Base-by-base conservation (phyloP, 1,140 invertebrate species). In the Augochlora pura region DNA sequence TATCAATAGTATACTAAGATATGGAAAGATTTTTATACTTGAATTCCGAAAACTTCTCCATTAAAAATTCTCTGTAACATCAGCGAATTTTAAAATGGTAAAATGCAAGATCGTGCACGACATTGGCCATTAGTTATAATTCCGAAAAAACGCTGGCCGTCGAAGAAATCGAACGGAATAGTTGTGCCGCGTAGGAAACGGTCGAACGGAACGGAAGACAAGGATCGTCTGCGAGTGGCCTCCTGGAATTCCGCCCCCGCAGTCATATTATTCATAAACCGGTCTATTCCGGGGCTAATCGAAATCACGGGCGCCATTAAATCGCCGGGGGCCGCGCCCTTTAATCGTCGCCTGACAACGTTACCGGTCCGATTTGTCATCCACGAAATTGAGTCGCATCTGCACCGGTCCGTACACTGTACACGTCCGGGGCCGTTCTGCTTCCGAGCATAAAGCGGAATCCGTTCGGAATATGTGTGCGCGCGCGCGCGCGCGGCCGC, bases 291-390 rank as follows among this genome's bases (percentile, higher is more conserved):
- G 77, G 70, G 80, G 82, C 85, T 89, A 87, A 90, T 90, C 88
- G 86, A 89, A 89, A 88, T 89, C 82, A 86, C 77, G 88, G 83
- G 86, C 85, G 88, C 87, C 88, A 88, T 89, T 89, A 89, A 88
- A 89, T 89, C 81, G 71, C 71, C 64, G 71, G 60, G 81, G 84
- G 85, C 80, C 87, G 89, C 87, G 81, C 89, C 88, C 88, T 88
- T 84, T 85, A 90, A 90, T 90, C 87, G 86, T 83, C 87, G 84
- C 78, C 81, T 85, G 85, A 88, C 88, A 88, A 86, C 88, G 89
- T 89, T 85, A 81, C 80, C 73, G 77, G 69, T 62, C 77, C 87
- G 81, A 90, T 90, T 90, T 90, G 87, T 90, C 89, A 90, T 89
- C 73, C 83, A 78, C 80, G 74, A 88, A 88, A 90, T 90, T 87